Base-by-base conservation (phyloP, 2,113 vertebrate genomes). In the Camelus bactrianus region DNA sequence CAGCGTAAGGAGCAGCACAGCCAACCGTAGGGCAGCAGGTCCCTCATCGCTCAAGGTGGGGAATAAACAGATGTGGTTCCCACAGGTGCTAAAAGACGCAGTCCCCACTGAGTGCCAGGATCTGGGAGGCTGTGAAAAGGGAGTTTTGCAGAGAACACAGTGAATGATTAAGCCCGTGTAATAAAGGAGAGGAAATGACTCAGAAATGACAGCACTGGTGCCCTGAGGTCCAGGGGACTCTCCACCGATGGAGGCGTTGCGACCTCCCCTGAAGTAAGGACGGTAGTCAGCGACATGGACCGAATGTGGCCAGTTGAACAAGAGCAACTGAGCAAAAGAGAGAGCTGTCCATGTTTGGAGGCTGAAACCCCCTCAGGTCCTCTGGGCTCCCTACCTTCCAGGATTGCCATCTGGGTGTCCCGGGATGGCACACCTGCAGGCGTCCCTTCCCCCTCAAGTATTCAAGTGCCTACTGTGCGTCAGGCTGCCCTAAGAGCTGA, bases 21-120 rank as follows among this genome's bases (percentile, higher is more conserved):
- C 11, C 62, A n/a, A 28, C 11, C 8, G 1, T 2, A 5, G 15
- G 50, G 16, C 2, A 32, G 58, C 62, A 42, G 4, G 5, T 2
- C 30, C 32, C 32, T 3, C 17, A 24, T 0, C 0, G 32, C 65
- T 76, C 7, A 4, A 1, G 0, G n/a, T 17, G 26, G 0, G 1
- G 42, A 28, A 30, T 0, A 14, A 28, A 64, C 64, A 16, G n/a
- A 28, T 4, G 3, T 11, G 73, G 6, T 12, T 12, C 24, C 2
- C 12, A 0, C 5, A 48, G 1, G 22, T 16, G 13, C 79, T 54
- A 8, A 15, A 15, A 8, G n/a, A 6, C 30, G 50, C 50, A 20
- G 16, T 11, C 2, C 28, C 32, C 2, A 0, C 0, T 11, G 35
- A 38, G 8, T 15, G 17, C 32, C 42, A 30, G 10, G 16, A 50